Evolutionary conservation across 2,113 vertebrate genomes (phyloP), one percentile per base, ranked within the genome.

Genomic region (Ceyx cyanopectus): DNA sequence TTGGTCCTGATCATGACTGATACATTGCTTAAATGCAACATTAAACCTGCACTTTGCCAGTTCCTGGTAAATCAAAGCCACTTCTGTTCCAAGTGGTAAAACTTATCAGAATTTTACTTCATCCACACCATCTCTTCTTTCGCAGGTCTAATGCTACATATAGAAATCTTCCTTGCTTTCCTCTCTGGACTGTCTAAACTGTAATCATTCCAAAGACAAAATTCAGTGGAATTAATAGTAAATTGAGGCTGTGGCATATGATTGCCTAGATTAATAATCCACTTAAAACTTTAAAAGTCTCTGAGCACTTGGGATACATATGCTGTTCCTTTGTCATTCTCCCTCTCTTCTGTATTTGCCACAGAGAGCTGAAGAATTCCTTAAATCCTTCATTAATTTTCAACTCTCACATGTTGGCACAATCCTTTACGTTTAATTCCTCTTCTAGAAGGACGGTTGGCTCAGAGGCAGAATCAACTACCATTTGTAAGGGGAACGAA

Each of bases 1-100:
- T 95, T 40, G 3, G 53, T 91, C 58, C 62, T 70, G 75, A 85
- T 89, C 76, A 56, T 92, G 96, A 98, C 72, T 96, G 96, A 97
- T 97, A 74, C 10, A 29, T 80, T 90, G 68, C 91, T 97, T 92
- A 91, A 66, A 83, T 41, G 87, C 34, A 40, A 87, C 72, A 89
- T 89, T 95, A 96, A 97, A 62, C 68, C 29, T 41, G 4, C 68
- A 26, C 73, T 96, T 95, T 95, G 48, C n/a, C 81, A 91, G 58
- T 81, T 96, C 85, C 86, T 94, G 80, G 67, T 73, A 90, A 95
- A 90, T 76, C 19, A 93, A 95, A 95, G 41, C 34, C 77, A 85
- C 32, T 90, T 95, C 48, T 85, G 18, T 72, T 95, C 83, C 83
- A 76, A 43, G 68, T n/a, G 30, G 87, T 69, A 87, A 92, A 82